phyloP scores from a whole-genome alignment of 2,888 invertebrate species.

The Heliconius hortense region DNA sequence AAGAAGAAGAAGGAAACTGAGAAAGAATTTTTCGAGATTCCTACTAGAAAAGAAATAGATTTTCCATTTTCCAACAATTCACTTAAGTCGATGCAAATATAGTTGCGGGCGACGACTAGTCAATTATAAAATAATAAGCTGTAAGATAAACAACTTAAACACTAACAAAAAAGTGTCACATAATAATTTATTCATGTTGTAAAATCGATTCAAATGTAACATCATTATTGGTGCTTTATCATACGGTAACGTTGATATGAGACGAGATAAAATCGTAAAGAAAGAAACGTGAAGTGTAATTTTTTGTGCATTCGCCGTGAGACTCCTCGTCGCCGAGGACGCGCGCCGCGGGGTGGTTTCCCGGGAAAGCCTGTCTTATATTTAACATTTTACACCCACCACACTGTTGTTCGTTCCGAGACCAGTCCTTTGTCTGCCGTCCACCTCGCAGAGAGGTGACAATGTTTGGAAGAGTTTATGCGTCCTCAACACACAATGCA shows the following conservation, averaged over 20 bases:
- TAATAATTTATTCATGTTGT: conserved; percentile 60
- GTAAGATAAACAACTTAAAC: conserved; percentile 28
- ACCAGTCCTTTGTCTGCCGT: conserved; percentile 72
- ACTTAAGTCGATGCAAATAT: no score
- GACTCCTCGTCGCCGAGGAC: conserved; percentile 74
- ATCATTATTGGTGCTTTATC: conserved; percentile 81
- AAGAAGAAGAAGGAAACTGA: background rate
- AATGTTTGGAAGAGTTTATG: conserved; percentile 77
- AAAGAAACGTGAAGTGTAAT: conserved; percentile 68
- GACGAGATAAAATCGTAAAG: conserved; percentile 67
- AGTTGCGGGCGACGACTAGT: no score
- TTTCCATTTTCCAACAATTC: background rate
- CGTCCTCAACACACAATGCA: conserved; percentile 70
- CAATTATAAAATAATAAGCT: conserved; percentile 2
- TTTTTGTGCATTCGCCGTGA: conserved; percentile 73
- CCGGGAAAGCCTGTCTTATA: conserved; percentile 77
- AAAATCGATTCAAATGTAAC: conserved; percentile 75
- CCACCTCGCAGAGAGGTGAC: conserved; percentile 74
- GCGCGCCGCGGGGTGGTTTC: conserved; percentile 79
- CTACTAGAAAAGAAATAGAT: background rate
- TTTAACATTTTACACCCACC: conserved; percentile 78
- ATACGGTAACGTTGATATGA: conserved; percentile 72
- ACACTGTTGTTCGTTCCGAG: conserved; percentile 64
- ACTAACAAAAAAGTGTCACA: conserved; percentile 62
- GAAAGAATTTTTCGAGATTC: background rate